phyloP scores from a whole-genome alignment of 2,113 vertebrate genomes.

The Myotis yumanensis region DNA sequence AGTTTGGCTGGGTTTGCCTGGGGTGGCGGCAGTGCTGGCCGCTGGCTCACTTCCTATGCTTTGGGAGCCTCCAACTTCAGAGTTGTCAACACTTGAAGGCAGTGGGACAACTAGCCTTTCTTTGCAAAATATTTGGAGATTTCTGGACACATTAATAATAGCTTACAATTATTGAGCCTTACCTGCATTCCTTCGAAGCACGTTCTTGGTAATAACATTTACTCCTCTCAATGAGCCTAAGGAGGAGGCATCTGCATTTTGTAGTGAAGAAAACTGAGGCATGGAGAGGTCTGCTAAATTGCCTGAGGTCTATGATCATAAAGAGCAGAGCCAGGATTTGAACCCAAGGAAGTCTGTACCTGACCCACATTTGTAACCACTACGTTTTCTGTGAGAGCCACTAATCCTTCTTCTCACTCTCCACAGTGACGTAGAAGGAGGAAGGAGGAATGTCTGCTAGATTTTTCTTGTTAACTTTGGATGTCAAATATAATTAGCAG shows the following conservation, averaged over 20 bases:
- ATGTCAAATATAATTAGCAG: neutral
- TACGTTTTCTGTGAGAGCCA: neutral
- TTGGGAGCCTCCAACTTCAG: neutral
- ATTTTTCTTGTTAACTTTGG: neutral
- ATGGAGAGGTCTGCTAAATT: neutral
- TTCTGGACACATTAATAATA: neutral
- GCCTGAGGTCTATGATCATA: neutral
- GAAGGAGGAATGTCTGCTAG: neutral
- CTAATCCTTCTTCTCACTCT: neutral
- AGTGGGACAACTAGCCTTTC: neutral
- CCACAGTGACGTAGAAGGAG: neutral
- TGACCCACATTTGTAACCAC: neutral
- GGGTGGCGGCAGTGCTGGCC: accelerated
- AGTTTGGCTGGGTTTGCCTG: neutral
- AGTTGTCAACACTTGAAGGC: neutral
- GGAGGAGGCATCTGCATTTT: neutral
- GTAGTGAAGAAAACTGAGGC: neutral
- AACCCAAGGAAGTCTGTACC: neutral
- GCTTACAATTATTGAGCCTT: neutral
- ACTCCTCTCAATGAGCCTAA: neutral
- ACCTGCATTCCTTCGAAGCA: neutral
- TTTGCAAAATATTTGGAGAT: neutral
- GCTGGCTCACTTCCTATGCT: neutral
- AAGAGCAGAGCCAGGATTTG: neutral
- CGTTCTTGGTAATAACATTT: neutral